Evolutionary conservation across 2,113 vertebrate species (phyloP), one percentile per base, ranked within the genome.

Genomic region (Megalops atlanticus): DNA sequence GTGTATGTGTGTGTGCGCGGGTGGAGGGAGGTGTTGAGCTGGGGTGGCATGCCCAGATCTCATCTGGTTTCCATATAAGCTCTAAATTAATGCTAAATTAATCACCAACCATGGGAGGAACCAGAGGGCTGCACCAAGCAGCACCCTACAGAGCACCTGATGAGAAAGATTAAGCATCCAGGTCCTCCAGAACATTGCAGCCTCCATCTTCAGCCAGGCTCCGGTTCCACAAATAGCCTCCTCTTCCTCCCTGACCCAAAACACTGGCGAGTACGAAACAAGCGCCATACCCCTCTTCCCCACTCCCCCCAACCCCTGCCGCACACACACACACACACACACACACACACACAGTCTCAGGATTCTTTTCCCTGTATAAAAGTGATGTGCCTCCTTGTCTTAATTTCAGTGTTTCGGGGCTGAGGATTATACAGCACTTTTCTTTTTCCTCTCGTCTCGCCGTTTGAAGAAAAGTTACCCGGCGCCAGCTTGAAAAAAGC

Each of bases 1-100:
- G 82, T 74, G 47, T 64, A 43, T 58, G 77, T 49, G 74, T 68
- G 58, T 72, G 43, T n/a, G 74, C 43, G 58, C 38, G 81, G 33
- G 54, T 71, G 82, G 40, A 54, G 69, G 82, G 49, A 21, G 33
- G 36, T 77, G 47, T 54, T 33, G 3, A 16, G 43, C 4, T 24
- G 11, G 36, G n/a, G 31, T 36, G 70, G n/a, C n/a, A n/a, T n/a
- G n/a, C n/a, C n/a, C n/a, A n/a, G n/a, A n/a, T n/a, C n/a, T n/a
- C n/a, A n/a, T n/a, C n/a, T n/a, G n/a, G n/a, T n/a, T n/a, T n/a
- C n/a, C n/a, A n/a, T n/a, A n/a, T n/a, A n/a, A n/a, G n/a, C n/a
- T n/a, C n/a, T n/a, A n/a, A n/a, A n/a, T n/a, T 64, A n/a, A 64
- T 31, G 58, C 58, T 10, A 31, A 21, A 11, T 31, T 64, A 64